Conservation (phyloP, 2,113 vertebrate genomes). For the Apeltes quadracus region DNA sequence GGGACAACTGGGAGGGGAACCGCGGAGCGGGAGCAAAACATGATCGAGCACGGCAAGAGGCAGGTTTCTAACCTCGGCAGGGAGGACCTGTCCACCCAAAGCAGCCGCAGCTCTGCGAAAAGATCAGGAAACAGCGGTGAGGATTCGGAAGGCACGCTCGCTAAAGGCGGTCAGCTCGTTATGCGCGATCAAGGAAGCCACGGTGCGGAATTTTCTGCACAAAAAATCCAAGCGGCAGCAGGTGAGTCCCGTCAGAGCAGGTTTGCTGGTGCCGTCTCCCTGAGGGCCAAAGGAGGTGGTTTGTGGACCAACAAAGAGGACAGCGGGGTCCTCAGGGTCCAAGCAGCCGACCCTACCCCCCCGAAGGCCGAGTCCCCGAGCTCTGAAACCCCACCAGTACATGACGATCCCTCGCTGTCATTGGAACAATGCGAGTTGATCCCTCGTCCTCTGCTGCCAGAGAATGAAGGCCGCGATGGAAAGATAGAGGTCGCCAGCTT, state of each 20-base stretch:
- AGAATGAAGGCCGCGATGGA: conserved; percentile 29
- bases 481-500: conserved; percentile 34
- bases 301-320: conserved; percentile 27
- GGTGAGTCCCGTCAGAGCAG: conserved; percentile 26
- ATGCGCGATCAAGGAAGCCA: background rate
- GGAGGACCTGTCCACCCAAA: conserved; percentile 8
- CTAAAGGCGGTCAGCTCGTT: background rate
- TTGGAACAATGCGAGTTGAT: conserved; percentile 45
- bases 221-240: background rate
- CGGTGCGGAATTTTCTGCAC: background rate
- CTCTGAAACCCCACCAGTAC: conserved; percentile 19
- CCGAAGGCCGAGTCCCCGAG: background rate
- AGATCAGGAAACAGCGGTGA: background rate
- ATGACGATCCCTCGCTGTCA: conserved; percentile 26
- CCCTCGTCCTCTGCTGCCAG: conserved; percentile 15
- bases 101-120: conserved; percentile 7
- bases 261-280: conserved; percentile 55
- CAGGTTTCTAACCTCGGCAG: background rate
- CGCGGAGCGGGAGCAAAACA: conserved; percentile 33
- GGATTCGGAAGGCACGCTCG: background rate
- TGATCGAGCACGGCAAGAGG: conserved; percentile 5
- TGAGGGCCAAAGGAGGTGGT: conserved; percentile 39
- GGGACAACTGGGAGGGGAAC: conserved; percentile 53
- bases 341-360: conserved; percentile 9
- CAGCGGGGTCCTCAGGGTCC: conserved; percentile 14